Percentiles rank a stretch among this genome's conserved stretches.
Conservation (phyloP, 2,113 vertebrate species). For the Sinosuthora webbiana region DNA sequence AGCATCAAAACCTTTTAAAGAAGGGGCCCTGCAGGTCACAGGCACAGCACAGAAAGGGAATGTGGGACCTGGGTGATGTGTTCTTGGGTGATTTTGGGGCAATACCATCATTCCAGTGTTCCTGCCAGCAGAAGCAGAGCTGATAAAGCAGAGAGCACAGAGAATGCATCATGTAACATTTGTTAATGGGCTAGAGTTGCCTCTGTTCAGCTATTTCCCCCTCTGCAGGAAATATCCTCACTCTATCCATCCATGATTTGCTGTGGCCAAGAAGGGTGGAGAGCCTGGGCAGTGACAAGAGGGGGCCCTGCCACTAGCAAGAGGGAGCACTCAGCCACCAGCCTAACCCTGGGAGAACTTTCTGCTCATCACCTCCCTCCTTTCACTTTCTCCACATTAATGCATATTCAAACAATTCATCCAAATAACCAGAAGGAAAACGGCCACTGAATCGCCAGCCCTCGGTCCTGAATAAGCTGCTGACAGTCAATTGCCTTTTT, state of each 20-base stretch:
- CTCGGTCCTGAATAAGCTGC: not conserved
- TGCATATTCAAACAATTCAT: not conserved
- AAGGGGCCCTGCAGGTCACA: not conserved
- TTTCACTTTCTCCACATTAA: not conserved
- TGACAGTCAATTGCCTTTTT: slow-evolving; percentile 10
- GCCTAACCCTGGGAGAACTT: not conserved
- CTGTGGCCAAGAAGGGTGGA: not conserved
- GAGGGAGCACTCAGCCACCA: not conserved
- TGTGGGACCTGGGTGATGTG: not conserved
- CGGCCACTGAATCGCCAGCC: not conserved
- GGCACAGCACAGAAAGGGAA: not conserved
- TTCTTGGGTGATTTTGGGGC: not conserved
- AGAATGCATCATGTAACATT: not conserved
- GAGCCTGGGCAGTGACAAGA: not conserved
- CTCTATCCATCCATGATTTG: not conserved
- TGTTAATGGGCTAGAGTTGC: fast-evolving
- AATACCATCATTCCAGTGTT: fast-evolving
- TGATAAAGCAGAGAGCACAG: not conserved
- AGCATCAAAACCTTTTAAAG: too few species aligned
- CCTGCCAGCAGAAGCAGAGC: not conserved
- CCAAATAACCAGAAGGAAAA: slow-evolving; percentile 36
- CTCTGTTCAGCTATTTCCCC: not conserved
- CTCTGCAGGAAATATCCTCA: not conserved
- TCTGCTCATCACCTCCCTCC: not conserved
- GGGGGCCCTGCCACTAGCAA: not conserved